Evolutionary conservation across 2,888 invertebrate species (phyloP), one percentile per base, ranked within the genome.

Genomic region (Plagodis pulveraria): DNA sequence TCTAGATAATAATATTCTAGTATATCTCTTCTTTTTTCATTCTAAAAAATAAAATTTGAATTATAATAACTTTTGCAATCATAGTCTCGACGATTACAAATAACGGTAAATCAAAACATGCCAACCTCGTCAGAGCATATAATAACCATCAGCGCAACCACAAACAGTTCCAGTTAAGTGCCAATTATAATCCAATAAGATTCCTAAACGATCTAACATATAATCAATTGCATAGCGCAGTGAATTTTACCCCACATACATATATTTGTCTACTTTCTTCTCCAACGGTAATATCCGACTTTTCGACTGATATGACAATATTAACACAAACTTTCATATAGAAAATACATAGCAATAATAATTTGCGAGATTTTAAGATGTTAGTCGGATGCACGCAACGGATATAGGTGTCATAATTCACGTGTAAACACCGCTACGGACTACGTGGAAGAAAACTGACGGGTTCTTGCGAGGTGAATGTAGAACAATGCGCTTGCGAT

Each of bases 361-460:
- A 73, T 59, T 71, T 68, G 65, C 63, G 60, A 68, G 68, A 73
- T 78, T 71, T 65, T 74, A 73, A 66, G 58, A 57, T 63, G 59
- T 65, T 67, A 58, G 60, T 67, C 63, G 66, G 70, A 66, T 71
- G 66, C 67, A 69, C 73, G 72, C 70, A 73, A 76, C 76, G 72
- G 69, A 73, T 73, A 62, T 63, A 74, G 77, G 83, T 88, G 89
- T 87, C 85, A 87, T 85, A 89, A 86, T 86, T 89, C 83, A 84
- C 86, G 84, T 75, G 87, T 88, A 89, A 89, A 90, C 88, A 90
- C 76, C 78, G 81, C 79, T 77, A 79, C 73, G 75, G 77, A 72
- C 85, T 83, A 89, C 90, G 89, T 91, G 89, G 89, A 89, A 82
- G 76, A 71, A 73, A 73, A 66, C 56, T 56, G 54, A 66, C 72